Evolutionary conservation across 2,797 vertebrate genomes (phyloP).

Genomic region (Cuculus canorus): DNA sequence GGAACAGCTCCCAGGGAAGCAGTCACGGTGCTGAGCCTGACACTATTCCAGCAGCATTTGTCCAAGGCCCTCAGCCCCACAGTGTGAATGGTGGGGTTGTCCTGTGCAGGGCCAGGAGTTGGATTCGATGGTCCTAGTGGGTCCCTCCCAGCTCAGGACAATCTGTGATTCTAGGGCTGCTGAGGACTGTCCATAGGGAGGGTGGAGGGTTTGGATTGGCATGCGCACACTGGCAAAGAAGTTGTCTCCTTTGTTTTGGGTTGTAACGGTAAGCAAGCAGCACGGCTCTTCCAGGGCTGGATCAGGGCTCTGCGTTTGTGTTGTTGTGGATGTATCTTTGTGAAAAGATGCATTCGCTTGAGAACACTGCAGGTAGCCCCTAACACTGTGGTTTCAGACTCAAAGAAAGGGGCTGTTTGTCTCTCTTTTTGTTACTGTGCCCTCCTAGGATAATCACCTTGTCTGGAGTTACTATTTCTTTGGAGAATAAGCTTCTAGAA

Average conservation of each 20-base stretch:
- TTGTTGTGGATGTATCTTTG: not conserved
- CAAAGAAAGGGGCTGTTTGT: not conserved
- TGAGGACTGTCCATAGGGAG: not conserved
- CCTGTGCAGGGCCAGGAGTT: no score
- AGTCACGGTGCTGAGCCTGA: no score
- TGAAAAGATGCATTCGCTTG: not conserved
- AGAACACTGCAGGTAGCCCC: not conserved
- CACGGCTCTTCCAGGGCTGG: not conserved
- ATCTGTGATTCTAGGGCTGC: no score
- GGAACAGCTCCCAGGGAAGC: no score
- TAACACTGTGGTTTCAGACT: accelerated
- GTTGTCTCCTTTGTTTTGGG: not conserved
- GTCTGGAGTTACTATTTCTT: conserved; percentile 45
- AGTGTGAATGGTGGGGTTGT: no score
- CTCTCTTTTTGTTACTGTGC: no score
- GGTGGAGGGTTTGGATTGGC: not conserved
- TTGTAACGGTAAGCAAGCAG: not conserved
- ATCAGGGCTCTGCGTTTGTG: not conserved
- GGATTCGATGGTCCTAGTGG: no score
- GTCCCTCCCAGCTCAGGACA: no score
- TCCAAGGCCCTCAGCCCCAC: no score
- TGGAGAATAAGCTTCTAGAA: conserved; percentile 17
- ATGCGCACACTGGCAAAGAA: not conserved
- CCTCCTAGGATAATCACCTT: conserved; percentile 40
- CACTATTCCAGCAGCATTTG: no score